Evolutionary conservation across 2,113 vertebrate species (phyloP).

Genomic region (Centrocercus urophasianus): DNA sequence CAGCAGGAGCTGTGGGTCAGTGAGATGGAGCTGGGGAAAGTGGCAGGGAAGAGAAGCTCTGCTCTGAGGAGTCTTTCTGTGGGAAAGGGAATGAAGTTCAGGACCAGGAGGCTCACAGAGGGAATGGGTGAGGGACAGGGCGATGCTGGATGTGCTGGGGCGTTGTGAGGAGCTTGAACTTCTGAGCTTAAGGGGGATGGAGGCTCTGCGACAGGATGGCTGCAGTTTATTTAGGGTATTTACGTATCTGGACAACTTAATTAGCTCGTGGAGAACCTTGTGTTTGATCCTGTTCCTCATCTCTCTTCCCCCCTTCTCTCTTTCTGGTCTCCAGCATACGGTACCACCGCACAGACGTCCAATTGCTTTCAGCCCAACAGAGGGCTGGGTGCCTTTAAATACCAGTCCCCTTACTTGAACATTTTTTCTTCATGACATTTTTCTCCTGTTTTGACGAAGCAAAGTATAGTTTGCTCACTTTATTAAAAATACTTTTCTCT

Average conservation of each 20-base stretch:
- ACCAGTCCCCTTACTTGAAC: constrained; percentile 62
- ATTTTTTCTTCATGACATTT: constrained; percentile 72
- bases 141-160: not conserved
- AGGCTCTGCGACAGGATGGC: not conserved
- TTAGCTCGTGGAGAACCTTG: not conserved
- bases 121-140: accelerated
- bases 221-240: not conserved
- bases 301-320: not conserved
- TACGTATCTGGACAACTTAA: not conserved
- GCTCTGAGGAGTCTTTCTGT: accelerated
- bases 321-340: not conserved
- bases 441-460: constrained; percentile 75
- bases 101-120: not conserved
- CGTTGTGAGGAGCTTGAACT: not conserved
- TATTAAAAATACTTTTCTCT: constrained; percentile 51
- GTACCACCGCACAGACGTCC: not conserved
- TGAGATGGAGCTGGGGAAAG: not conserved
- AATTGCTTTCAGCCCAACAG: not conserved
- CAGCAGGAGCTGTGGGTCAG: not conserved
- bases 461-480: constrained; percentile 42
- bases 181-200: not conserved
- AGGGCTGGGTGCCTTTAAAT: constrained; percentile 69
- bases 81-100: not conserved
- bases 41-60: not conserved
- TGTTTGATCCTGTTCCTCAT: not conserved